phyloP scores from a whole-genome alignment of 2,113 vertebrate genomes.

The Bos javanicus region DNA sequence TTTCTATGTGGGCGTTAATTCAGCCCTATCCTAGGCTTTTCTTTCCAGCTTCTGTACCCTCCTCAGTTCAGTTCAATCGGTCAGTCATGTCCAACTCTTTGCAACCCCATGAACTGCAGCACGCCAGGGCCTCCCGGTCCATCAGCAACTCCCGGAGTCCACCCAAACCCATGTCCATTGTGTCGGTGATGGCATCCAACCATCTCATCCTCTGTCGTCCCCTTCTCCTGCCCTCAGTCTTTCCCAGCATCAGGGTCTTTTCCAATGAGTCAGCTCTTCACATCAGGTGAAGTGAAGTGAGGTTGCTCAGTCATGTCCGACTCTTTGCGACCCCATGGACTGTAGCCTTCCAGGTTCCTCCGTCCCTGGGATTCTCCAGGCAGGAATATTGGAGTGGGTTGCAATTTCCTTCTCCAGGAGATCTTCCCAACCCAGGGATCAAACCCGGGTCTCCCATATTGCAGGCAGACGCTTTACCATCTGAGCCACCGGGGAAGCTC shows the following conservation, averaged over 20 bases:
- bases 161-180: not conserved
- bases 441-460: too few species aligned
- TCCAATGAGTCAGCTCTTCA: not conserved
- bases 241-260: not conserved
- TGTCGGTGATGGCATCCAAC: accelerated
- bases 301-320: too few species aligned
- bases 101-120: accelerated
- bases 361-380: too few species aligned
- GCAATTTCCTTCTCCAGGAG: too few species aligned
- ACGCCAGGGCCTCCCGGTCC: not conserved
- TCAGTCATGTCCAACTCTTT: not conserved
- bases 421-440: too few species aligned
- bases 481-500: too few species aligned
- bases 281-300: not conserved
- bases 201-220: not conserved
- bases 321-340: too few species aligned
- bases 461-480: too few species aligned
- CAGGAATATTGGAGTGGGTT: too few species aligned
- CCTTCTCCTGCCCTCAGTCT: not conserved
- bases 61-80: not conserved
- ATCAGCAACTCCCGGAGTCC: not conserved
- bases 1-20: not conserved
- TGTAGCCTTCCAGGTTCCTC: too few species aligned
- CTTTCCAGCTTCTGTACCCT: not conserved
- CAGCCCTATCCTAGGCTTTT: not conserved